Conservation (phyloP, 2,113 vertebrate species). For the Hyaena hyaena region DNA sequence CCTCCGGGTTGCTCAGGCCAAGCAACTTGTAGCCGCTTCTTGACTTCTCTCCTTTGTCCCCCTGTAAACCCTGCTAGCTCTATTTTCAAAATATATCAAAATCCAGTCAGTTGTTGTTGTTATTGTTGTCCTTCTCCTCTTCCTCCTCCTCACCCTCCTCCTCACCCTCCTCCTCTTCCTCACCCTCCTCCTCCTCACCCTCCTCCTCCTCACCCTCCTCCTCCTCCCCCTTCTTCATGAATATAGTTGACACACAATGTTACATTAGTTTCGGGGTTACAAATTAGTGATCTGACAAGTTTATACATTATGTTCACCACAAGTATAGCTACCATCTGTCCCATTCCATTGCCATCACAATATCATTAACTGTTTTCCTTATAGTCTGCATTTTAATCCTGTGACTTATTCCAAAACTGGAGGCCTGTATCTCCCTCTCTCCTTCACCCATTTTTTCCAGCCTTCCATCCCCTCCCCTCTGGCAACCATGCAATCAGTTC, state of each 20-base stretch:
- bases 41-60: neutral
- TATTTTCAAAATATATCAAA: neutral
- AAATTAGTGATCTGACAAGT: neutral
- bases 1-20: neutral
- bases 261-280: neutral
- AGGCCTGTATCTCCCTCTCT: neutral
- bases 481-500: neutral
- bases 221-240: neutral
- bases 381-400: neutral
- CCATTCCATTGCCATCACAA: neutral
- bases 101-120: neutral
- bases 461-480: neutral
- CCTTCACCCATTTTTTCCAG: neutral
- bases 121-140: too few relatives aligned
- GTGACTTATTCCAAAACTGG: neutral
- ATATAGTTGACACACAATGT: neutral
- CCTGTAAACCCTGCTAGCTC: neutral
- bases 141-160: too few relatives aligned
- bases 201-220: too few relatives aligned
- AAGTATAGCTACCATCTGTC: neutral
- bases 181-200: too few relatives aligned
- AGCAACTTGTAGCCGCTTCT: neutral
- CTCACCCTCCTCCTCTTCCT: too few relatives aligned
- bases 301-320: neutral
- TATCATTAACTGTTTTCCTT: neutral